phyloP scores from a whole-genome alignment of 1,140 invertebrate genomes.

The Andricus grossulariae region DNA sequence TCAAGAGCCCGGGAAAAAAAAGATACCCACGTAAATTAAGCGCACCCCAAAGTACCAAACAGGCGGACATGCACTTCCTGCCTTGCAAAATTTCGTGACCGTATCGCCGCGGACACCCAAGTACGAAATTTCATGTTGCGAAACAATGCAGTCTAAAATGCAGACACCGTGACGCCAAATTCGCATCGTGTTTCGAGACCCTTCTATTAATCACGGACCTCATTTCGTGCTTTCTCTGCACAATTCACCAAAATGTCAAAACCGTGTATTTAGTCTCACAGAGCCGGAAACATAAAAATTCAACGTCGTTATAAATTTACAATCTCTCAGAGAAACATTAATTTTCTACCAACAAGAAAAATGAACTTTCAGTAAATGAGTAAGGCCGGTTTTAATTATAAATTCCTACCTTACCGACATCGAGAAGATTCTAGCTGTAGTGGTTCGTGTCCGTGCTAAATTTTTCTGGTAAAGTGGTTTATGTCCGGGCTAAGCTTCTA shows the following conservation, averaged over 20 bases:
- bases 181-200: conserved; percentile 53
- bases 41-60: neutral
- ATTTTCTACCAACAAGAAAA: too few relatives aligned
- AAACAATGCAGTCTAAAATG: conserved; percentile 61
- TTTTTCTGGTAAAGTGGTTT: too few relatives aligned
- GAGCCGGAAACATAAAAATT: conserved; percentile 10
- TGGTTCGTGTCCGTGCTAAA: too few relatives aligned
- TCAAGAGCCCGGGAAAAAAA: neutral
- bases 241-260: conserved; percentile 31
- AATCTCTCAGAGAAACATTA: neutral
- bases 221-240: conserved; percentile 35
- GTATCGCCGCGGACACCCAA: conserved; percentile 31
- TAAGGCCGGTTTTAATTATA: too few relatives aligned
- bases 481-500: too few relatives aligned
- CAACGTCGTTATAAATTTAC: too few relatives aligned
- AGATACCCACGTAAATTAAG: conserved; percentile 21
- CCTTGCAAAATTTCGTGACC: conserved; percentile 58
- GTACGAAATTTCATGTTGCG: conserved; percentile 40
- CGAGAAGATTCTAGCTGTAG: too few relatives aligned
- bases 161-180: conserved; percentile 66
- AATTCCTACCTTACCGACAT: too few relatives aligned
- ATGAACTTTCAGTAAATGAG: too few relatives aligned
- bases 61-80: conserved; percentile 61
- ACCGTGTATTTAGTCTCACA: conserved; percentile 1
- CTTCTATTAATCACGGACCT: conserved; percentile 51